These are phyloP conservation scores for Spongilla lacustris DNA, from an alignment of 37 sponge, comb jelly and placozoan genomes.

Conservation along the genomic window DNA sequence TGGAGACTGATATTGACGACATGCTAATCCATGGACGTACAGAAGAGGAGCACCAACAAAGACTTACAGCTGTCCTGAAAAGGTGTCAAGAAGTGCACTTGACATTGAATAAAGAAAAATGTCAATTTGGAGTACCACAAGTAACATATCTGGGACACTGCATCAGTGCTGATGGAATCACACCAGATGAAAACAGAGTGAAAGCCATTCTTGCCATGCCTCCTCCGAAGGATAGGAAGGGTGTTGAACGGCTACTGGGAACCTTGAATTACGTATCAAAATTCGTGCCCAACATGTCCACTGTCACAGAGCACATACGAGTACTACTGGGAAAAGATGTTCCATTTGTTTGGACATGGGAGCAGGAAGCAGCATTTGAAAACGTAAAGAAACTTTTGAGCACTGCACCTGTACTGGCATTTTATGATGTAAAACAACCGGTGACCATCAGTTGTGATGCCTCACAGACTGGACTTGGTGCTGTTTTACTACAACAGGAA, in stretches of 20 bases:
- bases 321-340: slow-evolving; percentile 44
- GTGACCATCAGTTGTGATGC: slow-evolving; percentile 50
- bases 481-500: slow-evolving; percentile 2
- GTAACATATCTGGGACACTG: background rate
- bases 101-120: too few species aligned
- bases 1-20: slow-evolving; percentile 38
- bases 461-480: slow-evolving; percentile 33
- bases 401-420: slow-evolving; percentile 35
- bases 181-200: background rate
- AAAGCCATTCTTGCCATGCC: slow-evolving; percentile 61
- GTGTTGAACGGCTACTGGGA: slow-evolving; percentile 57
- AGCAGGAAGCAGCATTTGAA: slow-evolving; percentile 37
- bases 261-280: slow-evolving; percentile 39
- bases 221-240: slow-evolving; percentile 33
- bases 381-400: slow-evolving; percentile 28
- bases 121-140: too few species aligned
- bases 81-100: background rate
- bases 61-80: slow-evolving; percentile 6
- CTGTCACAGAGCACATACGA: slow-evolving; percentile 41
- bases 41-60: slow-evolving; percentile 4
- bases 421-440: slow-evolving; percentile 37
- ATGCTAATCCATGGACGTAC: slow-evolving; percentile 16
- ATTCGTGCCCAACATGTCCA: slow-evolving; percentile 52
- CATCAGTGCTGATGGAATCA: too few species aligned
- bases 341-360: slow-evolving; percentile 39